Conservation (phyloP, 1,140 invertebrate species). For the Asobara japonica region DNA sequence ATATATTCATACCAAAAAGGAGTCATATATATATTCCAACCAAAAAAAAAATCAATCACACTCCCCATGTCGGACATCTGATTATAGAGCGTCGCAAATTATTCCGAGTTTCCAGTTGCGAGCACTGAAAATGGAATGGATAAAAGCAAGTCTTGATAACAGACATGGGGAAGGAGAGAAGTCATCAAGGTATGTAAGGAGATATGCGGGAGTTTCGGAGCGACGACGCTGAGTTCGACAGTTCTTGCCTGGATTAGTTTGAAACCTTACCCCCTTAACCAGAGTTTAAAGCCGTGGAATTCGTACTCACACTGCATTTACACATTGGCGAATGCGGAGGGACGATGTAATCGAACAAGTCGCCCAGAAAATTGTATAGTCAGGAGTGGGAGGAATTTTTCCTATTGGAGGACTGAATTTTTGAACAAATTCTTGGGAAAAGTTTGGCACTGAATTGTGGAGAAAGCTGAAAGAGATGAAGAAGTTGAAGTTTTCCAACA, state of each 20-base stretch:
- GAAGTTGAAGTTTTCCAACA: too few species aligned
- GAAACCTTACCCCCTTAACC: neutral
- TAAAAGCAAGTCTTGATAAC: neutral
- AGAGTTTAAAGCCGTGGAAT: slow-evolving; percentile 9
- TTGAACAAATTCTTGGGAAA: neutral
- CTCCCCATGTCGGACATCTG: neutral
- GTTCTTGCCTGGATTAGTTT: slow-evolving; percentile 12
- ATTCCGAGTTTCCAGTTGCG: neutral
- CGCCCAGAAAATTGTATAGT: neutral
- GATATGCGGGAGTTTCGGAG: slow-evolving; percentile 2
- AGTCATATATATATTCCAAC: too few species aligned
- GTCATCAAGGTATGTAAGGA: neutral
- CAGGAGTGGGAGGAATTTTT: neutral
- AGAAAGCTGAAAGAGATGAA: neutral
- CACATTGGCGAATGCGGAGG: neutral
- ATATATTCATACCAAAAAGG: too few species aligned
- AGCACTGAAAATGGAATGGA: neutral
- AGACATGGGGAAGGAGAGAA: neutral
- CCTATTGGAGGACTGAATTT: neutral
- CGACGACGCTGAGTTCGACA: neutral
- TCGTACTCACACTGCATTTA: slow-evolving; percentile 1
- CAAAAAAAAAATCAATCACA: too few species aligned
- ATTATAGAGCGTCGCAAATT: slow-evolving; percentile 16
- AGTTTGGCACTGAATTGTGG: neutral
- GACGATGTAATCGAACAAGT: slow-evolving; percentile 3